Evolutionary conservation across 2,888 invertebrate genomes (phyloP), one percentile per base, ranked within the genome.

Genomic region (Himalopsyche anomala): DNA sequence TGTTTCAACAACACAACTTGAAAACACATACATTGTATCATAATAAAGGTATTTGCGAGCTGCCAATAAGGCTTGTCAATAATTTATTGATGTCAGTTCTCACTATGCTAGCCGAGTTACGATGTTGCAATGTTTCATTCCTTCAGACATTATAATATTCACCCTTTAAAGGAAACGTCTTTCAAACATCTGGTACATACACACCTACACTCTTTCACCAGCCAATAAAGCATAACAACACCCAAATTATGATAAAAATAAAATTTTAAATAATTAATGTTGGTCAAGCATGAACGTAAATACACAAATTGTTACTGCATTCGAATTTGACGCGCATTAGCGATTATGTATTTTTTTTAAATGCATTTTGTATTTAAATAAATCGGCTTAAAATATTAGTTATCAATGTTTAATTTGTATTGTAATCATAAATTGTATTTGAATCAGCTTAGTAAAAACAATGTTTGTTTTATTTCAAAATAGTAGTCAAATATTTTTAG

Each of bases 121-220:
- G 62, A 62, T 62, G 19, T 62, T 62, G 19, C 19, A 19, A 62
- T 62, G 62, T 62, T 62, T 62, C 62, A 62, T 62, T 62, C 62
- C 62, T n/a, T 62, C 19, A 62, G 62, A 62, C 62, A 62, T 62
- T 62, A 62, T 62, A 62, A 62, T 62, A 62, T 62, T 62, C 28
- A 62, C 62, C 62, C 62, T 62, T 62, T 62, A 28, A 62, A 62
- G 62, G n/a, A 19, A 62, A 62, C 62, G 62, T 19, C 4, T 56
- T 56, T 56, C 28, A 3, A 12, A 62, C 4, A 19, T 19, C 9
- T 62, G 19, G 62, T 5, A 62, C 19, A 11, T 19, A 56, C 56
- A 56, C 56, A n/a, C 56, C 8, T 56, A 56, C 56, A 56, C 8
- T 6, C n/a, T 19, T n/a, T 2, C n/a, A 1, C 1, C 19, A 56